Evolutionary conservation across 2,113 vertebrate genomes (phyloP), one percentile per base, ranked within the genome.

Genomic region (Callipepla californica): DNA sequence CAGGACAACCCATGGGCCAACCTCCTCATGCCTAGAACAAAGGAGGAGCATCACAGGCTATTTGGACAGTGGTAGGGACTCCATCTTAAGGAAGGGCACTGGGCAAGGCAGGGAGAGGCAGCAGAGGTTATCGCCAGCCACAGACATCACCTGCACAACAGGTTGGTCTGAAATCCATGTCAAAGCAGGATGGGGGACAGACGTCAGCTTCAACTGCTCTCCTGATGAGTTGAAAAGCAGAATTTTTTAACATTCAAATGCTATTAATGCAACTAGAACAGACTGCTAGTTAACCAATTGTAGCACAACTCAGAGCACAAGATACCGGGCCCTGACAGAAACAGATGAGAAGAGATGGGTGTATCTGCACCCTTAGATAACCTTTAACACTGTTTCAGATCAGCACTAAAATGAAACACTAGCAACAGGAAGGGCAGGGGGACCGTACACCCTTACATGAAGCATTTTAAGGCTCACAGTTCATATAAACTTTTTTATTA

Each of bases 1-100:
- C 55, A 74, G 2, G 58, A 74, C 25, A 42, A 34, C 30, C 36
- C 40, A 6, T 1, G 0, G 59, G 44, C 82, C 44, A 16, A 58
- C 11, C n/a, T 57, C 53, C 55, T 70, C 44, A 22, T 9, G 5
- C 25, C 63, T 3, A 7, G 9, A 65, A 8, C 12, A 73, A 50
- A 48, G 38, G 42, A 11, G 21, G 9, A 70, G 8, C 36, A 42
- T n/a, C 28, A 4, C 21, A 40, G 11, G 45, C 28, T 66, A 50
- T 11, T 4, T 5, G 0, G 1, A 15, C 16, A 14, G 26, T 0
- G 14, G 14, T 40, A 4, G 32, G 80, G 48, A 14, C 34, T 4
- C 6, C 23, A 11, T 32, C 36, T 16, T 18, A 25, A 53, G 23
- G 1, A 14, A 55, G 34, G 15, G 45, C 44, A 14, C 47, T 6